phyloP scores from a whole-genome alignment of 1,140 invertebrate genomes.

The Coenobita brevimanus region DNA sequence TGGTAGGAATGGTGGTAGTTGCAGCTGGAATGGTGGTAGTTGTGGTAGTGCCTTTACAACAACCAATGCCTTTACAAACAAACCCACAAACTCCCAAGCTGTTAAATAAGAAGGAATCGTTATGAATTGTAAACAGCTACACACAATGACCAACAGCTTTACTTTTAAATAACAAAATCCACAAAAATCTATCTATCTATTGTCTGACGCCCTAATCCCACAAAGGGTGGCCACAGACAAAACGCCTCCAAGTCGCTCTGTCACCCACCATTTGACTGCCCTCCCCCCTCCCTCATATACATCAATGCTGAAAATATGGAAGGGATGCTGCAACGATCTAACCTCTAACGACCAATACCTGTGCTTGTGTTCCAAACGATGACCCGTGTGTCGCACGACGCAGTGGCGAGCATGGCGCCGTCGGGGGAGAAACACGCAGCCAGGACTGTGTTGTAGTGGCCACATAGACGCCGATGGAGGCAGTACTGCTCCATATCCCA shows the following conservation, averaged over 20 bases:
- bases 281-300: background rate
- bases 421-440: slow-evolving; percentile 77
- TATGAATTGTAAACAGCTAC: too few species aligned
- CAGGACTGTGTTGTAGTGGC: slow-evolving; percentile 77
- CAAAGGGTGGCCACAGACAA: too few species aligned
- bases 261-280: too few species aligned
- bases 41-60: background rate
- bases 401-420: slow-evolving; percentile 77
- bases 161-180: too few species aligned
- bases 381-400: slow-evolving; percentile 77
- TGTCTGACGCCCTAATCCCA: too few species aligned
- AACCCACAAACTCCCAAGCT: too few species aligned
- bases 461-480: slow-evolving; percentile 73
- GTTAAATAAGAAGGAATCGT: too few species aligned
- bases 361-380: slow-evolving; percentile 77
- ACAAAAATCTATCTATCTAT: too few species aligned
- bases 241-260: too few species aligned
- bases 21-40: too few species aligned
- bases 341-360: slow-evolving; percentile 69
- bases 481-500: slow-evolving; percentile 74
- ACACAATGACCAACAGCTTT: too few species aligned
- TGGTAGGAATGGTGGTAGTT: slow-evolving; percentile 4
- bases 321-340: background rate
- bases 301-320: background rate
- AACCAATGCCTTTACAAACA: too few species aligned